Conservation (phyloP, 2,888 invertebrate genomes). For the Drosophila basisetae region DNA sequence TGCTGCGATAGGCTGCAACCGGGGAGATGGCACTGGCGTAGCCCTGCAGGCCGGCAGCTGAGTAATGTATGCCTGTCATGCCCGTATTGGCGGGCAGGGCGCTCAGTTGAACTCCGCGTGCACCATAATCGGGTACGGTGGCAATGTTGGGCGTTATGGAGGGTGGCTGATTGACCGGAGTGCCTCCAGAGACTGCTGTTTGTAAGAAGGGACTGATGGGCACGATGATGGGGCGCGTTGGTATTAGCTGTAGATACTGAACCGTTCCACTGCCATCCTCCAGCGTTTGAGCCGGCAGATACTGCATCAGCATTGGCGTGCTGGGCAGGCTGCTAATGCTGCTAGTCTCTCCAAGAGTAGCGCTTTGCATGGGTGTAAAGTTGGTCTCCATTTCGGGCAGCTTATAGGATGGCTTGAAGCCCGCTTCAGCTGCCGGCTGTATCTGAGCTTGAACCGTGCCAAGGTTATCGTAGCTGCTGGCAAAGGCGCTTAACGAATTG, state of each 20-base stretch:
- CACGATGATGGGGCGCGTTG: slow-evolving; percentile 84
- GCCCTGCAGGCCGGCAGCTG: slow-evolving; percentile 64
- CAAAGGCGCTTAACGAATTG: slow-evolving; percentile 82
- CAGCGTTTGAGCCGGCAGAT: slow-evolving; percentile 80
- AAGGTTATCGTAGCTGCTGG: slow-evolving; percentile 77
- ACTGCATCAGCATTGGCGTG: slow-evolving; percentile 84
- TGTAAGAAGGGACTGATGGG: slow-evolving; percentile 82
- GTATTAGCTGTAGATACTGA: slow-evolving; percentile 84
- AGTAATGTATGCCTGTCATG: slow-evolving; percentile 60
- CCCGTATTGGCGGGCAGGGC: slow-evolving; percentile 51
- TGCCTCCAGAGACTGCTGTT: slow-evolving; percentile 16
- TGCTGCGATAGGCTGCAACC: slow-evolving; percentile 66
- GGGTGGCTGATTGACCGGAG: slow-evolving; percentile 11
- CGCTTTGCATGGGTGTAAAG: slow-evolving; percentile 81
- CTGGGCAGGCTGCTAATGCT: slow-evolving; percentile 55
- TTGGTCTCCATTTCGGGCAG: slow-evolving; percentile 83
- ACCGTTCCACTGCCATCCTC: slow-evolving; percentile 79
- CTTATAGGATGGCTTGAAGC: slow-evolving; percentile 81
- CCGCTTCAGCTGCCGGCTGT: slow-evolving; percentile 19
- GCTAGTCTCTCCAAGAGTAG: slow-evolving; percentile 33
- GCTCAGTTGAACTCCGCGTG: slow-evolving; percentile 59
- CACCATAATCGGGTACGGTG: slow-evolving; percentile 57
- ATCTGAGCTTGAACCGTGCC: slow-evolving; percentile 39
- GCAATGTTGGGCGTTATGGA: slow-evolving; percentile 28
- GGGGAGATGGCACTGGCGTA: slow-evolving; percentile 64